A percentile compares a stretch with the other conserved stretches of the same genome.
phyloP scores from a whole-genome alignment of 2,113 vertebrate genomes.

The Rhea pennata region DNA sequence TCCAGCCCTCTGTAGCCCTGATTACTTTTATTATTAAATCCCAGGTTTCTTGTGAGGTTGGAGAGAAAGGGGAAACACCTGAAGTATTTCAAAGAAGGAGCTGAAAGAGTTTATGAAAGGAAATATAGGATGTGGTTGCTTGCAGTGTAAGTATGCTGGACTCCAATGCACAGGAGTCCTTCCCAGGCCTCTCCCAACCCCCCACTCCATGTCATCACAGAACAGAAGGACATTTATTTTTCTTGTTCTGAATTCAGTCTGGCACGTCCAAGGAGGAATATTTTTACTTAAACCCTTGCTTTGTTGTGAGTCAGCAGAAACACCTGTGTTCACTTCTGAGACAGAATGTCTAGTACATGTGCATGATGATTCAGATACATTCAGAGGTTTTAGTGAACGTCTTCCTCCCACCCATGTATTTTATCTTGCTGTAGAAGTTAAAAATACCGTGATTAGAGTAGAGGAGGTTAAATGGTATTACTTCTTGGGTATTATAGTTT shows the following conservation, averaged over 20 bases:
- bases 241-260: background rate
- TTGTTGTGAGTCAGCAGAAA: background rate
- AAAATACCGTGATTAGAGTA: background rate
- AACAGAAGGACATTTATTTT: background rate
- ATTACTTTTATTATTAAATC: background rate
- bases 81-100: background rate
- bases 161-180: background rate
- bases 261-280: background rate
- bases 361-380: background rate
- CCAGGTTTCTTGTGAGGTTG: background rate
- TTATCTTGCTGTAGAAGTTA: background rate
- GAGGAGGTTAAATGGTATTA: background rate
- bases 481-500: background rate
- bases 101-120: background rate
- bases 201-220: background rate
- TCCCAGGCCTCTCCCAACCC: background rate
- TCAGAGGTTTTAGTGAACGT: background rate
- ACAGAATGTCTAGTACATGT: background rate
- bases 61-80: background rate
- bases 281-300: background rate
- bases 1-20: no score
- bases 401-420: background rate
- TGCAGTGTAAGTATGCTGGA: background rate
- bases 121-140: background rate
- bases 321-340: background rate